phyloP scores from a whole-genome alignment of 1,140 invertebrate species.

The Orchestia grillus region DNA sequence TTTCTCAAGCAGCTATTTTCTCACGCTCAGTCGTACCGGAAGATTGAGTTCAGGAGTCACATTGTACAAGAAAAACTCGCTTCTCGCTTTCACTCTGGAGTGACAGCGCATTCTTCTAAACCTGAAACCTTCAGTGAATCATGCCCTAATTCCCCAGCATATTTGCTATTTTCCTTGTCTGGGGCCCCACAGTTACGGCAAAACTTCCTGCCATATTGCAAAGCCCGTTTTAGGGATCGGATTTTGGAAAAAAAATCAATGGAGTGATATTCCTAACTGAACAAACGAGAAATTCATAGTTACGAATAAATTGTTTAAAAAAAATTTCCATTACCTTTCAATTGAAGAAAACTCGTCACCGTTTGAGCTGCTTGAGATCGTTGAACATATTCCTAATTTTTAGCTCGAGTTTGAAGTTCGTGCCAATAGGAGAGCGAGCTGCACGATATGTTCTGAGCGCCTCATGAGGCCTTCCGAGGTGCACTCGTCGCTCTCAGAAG shows the following conservation, averaged over 20 bases:
- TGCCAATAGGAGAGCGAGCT: neutral
- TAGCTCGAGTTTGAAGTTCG: neutral
- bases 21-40: neutral
- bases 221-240: neutral
- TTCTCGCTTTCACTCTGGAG: neutral
- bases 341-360: too few species aligned
- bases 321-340: too few species aligned
- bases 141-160: neutral
- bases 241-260: neutral
- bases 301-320: too few species aligned
- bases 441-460: neutral
- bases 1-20: neutral
- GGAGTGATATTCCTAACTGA: too few species aligned
- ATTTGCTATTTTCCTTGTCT: too few species aligned
- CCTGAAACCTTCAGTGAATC: neutral
- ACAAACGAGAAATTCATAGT: too few species aligned
- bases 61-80: neutral
- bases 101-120: neutral
- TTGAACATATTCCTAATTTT: too few species aligned
- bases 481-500: too few species aligned
- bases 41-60: neutral
- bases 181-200: neutral
- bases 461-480: neutral
- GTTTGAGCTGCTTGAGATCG: too few species aligned
- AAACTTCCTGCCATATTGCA: neutral